These are phyloP conservation scores for Tholera decimalis DNA, from an alignment of 2,888 invertebrate genomes.

Conservation along the genomic window DNA sequence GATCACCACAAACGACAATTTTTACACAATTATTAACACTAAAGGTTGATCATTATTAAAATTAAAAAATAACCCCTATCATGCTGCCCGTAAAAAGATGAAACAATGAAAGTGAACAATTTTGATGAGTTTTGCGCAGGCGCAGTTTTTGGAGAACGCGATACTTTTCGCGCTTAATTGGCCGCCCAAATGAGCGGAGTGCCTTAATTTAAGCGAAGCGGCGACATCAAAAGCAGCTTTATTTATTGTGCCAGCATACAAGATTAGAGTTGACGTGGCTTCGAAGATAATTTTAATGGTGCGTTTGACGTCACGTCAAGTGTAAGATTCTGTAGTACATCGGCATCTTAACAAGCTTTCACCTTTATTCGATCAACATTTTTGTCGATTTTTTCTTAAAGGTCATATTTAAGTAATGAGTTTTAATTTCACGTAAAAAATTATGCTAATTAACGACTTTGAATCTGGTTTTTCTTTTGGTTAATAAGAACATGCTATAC, in stretches of 20 bases:
- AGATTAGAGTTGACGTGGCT: slow-evolving; percentile 84
- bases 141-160: slow-evolving; percentile 76
- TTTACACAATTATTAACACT: slow-evolving; percentile 52
- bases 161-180: slow-evolving; percentile 89
- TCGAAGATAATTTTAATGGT: slow-evolving; percentile 85
- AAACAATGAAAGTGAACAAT: slow-evolving; percentile 84
- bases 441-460: slow-evolving; percentile 34
- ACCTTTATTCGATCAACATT: slow-evolving; percentile 64
- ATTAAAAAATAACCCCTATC: slow-evolving; percentile 77
- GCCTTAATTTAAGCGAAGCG: slow-evolving; percentile 83
- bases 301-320: slow-evolving; percentile 76
- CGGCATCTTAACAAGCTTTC: slow-evolving; percentile 79
- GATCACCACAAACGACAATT: slow-evolving; percentile 25
- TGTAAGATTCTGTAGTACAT: slow-evolving; percentile 66
- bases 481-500: background rate
- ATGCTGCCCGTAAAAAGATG: slow-evolving; percentile 73
- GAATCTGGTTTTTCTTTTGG: background rate
- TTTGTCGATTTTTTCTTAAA: slow-evolving; percentile 66
- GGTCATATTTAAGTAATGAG: slow-evolving; percentile 68
- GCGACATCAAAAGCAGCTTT: slow-evolving; percentile 84
- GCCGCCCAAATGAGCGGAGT: slow-evolving; percentile 81
- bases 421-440: slow-evolving; percentile 43
- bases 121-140: slow-evolving; percentile 82
- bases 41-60: slow-evolving; percentile 43
- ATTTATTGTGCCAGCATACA: slow-evolving; percentile 79